phyloP scores from a whole-genome alignment of 2,113 vertebrate species.

The Edolisoma coerulescens region DNA sequence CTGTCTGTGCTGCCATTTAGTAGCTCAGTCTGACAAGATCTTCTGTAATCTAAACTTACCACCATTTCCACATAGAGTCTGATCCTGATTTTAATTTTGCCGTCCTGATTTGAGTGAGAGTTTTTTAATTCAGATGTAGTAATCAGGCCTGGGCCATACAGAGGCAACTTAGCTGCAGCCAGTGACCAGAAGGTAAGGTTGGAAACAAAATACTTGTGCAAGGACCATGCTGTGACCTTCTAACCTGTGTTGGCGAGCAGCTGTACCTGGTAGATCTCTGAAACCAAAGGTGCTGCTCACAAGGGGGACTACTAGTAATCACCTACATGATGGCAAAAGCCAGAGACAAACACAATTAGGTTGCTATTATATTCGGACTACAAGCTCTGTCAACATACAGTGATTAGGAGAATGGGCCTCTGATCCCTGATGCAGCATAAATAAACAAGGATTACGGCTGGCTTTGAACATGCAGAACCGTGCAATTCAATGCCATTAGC shows the following conservation, averaged over 20 bases:
- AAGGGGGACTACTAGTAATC: not conserved
- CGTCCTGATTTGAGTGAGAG: not conserved
- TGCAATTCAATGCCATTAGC: conserved; percentile 7
- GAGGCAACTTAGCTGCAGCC: not conserved
- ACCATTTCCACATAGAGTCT: not conserved
- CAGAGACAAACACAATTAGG: not conserved
- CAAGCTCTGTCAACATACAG: not conserved
- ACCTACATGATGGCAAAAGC: not conserved
- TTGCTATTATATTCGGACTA: not conserved
- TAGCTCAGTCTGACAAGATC: not conserved
- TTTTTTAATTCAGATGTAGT: not conserved
- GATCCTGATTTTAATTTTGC: not conserved
- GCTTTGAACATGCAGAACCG: not conserved
- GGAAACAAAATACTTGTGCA: not conserved
- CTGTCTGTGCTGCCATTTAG: not conserved
- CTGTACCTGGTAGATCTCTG: not conserved
- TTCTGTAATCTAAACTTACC: not conserved
- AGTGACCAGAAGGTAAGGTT: not conserved
- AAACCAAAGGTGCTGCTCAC: not conserved
- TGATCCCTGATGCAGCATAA: conserved; percentile 38
- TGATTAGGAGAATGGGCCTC: not conserved
- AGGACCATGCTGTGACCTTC: not conserved
- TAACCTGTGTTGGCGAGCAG: not conserved
- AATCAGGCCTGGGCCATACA: not conserved
- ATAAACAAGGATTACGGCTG: conserved; percentile 44